These are phyloP conservation scores for Urocitellus parryii DNA, from an alignment of 2,113 vertebrate genomes.

Conservation along the genomic window DNA sequence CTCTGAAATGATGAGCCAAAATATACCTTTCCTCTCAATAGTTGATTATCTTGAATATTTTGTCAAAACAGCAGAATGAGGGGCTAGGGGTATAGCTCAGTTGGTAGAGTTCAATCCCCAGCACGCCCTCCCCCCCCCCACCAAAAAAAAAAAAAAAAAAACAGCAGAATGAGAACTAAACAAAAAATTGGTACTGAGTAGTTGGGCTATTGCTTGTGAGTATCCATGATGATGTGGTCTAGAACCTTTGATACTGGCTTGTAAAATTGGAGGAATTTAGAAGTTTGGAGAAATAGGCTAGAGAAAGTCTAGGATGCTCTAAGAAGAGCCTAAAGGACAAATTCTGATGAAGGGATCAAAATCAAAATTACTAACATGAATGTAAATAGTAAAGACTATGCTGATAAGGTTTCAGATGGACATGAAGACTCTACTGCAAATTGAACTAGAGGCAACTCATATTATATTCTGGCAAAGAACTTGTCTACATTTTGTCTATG, in stretches of 20 bases:
- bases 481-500: too few species aligned
- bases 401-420: neutral
- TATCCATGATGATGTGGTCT: neutral
- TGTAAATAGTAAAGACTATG: neutral
- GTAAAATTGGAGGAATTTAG: neutral
- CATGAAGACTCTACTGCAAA: neutral
- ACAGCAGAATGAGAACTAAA: neutral
- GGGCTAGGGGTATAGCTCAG: too few species aligned
- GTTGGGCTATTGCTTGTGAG: neutral
- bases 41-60: too few species aligned
- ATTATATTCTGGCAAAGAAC: neutral
- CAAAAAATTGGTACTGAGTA: neutral
- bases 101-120: too few species aligned
- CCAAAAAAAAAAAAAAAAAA: too few species aligned
- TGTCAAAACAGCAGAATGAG: neutral
- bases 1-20: neutral
- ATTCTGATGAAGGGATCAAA: neutral
- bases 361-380: too few species aligned
- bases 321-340: neutral
- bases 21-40: too few species aligned
- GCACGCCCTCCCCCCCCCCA: too few species aligned
- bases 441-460: neutral
- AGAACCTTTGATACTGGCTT: neutral
- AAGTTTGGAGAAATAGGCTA: neutral
- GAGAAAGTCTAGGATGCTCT: neutral